Percentiles rank a stretch among this genome's conserved stretches.
Evolutionary conservation across 2,888 invertebrate species (phyloP).

Genomic region (Clepsis dumicolana): DNA sequence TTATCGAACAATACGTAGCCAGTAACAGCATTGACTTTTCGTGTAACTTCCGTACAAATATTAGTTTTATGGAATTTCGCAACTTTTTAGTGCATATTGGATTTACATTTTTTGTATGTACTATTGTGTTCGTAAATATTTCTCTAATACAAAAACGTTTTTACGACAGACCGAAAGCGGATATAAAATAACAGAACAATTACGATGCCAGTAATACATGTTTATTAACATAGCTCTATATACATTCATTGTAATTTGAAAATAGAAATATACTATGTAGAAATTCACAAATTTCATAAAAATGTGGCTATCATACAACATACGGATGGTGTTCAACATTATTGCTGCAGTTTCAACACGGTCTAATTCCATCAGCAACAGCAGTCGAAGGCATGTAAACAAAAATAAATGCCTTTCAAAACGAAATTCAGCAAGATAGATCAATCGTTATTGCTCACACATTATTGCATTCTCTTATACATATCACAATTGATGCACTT

Average conservation of each 20-base stretch:
- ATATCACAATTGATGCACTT: conserved; percentile 85
- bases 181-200: conserved; percentile 56
- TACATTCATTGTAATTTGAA: conserved; percentile 83
- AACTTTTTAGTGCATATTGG: conserved; percentile 24
- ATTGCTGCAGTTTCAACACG: conserved; percentile 60
- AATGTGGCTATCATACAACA: conserved; percentile 71
- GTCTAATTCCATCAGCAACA: conserved; percentile 51
- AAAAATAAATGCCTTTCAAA: conserved; percentile 67
- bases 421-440: conserved; percentile 65
- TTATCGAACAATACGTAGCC: not conserved
- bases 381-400: conserved; percentile 60
- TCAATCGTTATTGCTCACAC: conserved; percentile 66
- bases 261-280: conserved; percentile 81
- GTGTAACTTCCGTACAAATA: not conserved
- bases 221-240: conserved; percentile 85
- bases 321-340: conserved; percentile 74
- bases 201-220: conserved; percentile 77
- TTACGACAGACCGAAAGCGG: conserved; percentile 12
- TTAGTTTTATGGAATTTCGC: conserved; percentile 14
- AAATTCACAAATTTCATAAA: conserved; percentile 79
- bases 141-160: not conserved
- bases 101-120: conserved; percentile 1
- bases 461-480: conserved; percentile 69
- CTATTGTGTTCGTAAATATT: not conserved
- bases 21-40: conserved; percentile 15